Base-by-base conservation (phyloP, 1,140 invertebrate genomes). In the Lasaia peninsularis region DNA sequence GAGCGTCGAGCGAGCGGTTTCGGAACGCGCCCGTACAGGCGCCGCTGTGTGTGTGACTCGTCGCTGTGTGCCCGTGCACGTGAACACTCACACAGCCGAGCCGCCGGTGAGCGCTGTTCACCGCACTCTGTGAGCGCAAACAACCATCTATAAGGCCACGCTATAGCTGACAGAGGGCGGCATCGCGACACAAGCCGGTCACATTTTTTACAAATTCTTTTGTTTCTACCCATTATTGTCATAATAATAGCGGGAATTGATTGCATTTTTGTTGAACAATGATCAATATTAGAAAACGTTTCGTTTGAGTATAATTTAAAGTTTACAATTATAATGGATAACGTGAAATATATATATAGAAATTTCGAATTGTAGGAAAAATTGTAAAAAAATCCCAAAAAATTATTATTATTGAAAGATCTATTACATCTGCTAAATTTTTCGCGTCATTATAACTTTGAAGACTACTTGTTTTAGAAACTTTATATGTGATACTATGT, bases 141-240 rank as follows among this genome's bases (percentile, higher is more conserved):
- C 85, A 88, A 88, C 85, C 85, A 88, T 88, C 86, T 88, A 88
- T 88, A 88, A 88, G 86, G 86, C 86, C 86, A 88, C 86, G 86
- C 86, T 88, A 88, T 88, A 88, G 85, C 80, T 80, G 83, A 86
- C 83, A 70, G 74, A 86, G 79, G 83, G 81, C 71, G 73, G 79
- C 55, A 58, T 62, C 75, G 69, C 78, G 85, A 60, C 72, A 66
- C 67, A 74, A 58, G 80, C 81, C 76, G 79, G 55, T 66, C 63
- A 61, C 40, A 44, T 44, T 44, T 44, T 44, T 44, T 44, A 44
- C 37, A 18, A 44, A 44, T 44, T 44, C 7, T 44, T 44, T 44
- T 44, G 37, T 44, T 44, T 3, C 37, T 31, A 44, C 21, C 10
- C 33, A 21, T 9, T 33, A 56, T 40, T 51, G 40, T 21, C 0